Base-by-base conservation (phyloP, 37 sponge, comb jelly and placozoan species). In the Agelas oroides region DNA sequence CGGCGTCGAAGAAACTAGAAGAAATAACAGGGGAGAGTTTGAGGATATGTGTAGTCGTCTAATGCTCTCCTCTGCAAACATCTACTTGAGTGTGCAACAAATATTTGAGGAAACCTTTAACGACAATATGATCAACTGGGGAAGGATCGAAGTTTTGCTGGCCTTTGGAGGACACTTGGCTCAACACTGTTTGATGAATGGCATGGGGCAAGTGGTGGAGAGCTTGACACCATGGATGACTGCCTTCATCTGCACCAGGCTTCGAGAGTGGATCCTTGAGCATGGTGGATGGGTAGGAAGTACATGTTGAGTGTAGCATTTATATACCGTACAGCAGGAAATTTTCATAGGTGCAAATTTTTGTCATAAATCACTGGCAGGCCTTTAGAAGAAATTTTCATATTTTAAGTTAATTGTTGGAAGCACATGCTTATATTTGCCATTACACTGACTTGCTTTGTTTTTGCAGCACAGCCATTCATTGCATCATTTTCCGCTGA, bases 221-320 rank as follows among this genome's bases (percentile, higher is more conserved):
- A 52, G 28, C 12, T n/a, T 82, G 19, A 60, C 73, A 20, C 57
- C 66, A 0, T 65, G 63, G 63, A n/a, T 59, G 72, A 28, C 24
- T 16, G 63, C 33, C 28, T 19, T 79, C 16, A 36, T 79, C 1
- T 62, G 41, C 6, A 5, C 71, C 36, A 36, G 52, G 15, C 15
- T 75, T 2, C 27, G 52, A 41, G 53, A 36, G 2, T 75, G 76
- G 76, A 75, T 75, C 11, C 39, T 5, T 1, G 8, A 3, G 8
- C 21, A 41, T 53, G 76, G 76, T 6, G 76, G 76, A 75, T 75
- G 76, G 76, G 76, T 75, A 62, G 28, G n/a, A n/a, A n/a, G n/a
- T n/a, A n/a, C n/a, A n/a, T n/a, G n/a, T n/a, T n/a, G n/a, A n/a
- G n/a, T n/a, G n/a, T n/a, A n/a, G n/a, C n/a, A n/a, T n/a, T n/a